phyloP scores from a whole-genome alignment of 2,888 invertebrate species.

The Taphrorychus bicolor region DNA sequence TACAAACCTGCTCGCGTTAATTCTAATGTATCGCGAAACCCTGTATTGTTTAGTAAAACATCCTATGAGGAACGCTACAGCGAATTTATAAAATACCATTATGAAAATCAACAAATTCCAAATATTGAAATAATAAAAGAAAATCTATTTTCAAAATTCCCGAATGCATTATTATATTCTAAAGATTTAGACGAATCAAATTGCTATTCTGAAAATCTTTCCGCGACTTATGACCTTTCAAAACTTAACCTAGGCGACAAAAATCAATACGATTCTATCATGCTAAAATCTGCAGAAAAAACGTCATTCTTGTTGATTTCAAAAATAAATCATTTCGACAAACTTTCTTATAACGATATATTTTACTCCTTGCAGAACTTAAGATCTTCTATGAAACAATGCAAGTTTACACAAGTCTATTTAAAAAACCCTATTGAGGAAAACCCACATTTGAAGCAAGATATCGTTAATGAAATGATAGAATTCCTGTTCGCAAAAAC shows the following conservation, averaged over 20 bases:
- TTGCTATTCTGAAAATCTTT: slow-evolving; percentile 19
- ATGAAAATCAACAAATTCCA: slow-evolving; percentile 22
- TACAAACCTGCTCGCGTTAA: slow-evolving; percentile 28
- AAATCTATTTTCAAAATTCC: too few relatives aligned
- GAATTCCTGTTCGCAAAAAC: slow-evolving; percentile 18
- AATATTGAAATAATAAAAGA: slow-evolving; percentile 35
- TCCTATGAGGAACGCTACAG: too few relatives aligned
- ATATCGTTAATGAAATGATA: slow-evolving; percentile 24
- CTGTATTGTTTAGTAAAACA: neutral
- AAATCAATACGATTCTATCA: slow-evolving; percentile 19
- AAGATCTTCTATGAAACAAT: neutral
- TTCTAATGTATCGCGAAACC: slow-evolving; percentile 4
- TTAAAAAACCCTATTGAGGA: slow-evolving; percentile 21
- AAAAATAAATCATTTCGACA: slow-evolving; percentile 21
- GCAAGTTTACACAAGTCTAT: slow-evolving; percentile 22
- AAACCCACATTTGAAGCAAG: slow-evolving; percentile 21
- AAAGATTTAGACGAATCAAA: slow-evolving; percentile 39
- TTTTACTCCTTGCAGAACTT: slow-evolving; percentile 9
- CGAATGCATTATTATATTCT: slow-evolving; percentile 28
- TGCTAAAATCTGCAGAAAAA: too few relatives aligned
- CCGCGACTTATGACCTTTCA: slow-evolving; percentile 17
- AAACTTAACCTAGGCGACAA: too few relatives aligned
- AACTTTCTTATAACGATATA: slow-evolving; percentile 6
- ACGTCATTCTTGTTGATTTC: slow-evolving; percentile 18
- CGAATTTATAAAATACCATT: slow-evolving; percentile 39